Base-by-base conservation (phyloP, 2,797 vertebrate species). In the Bryconaethiops microstoma region DNA sequence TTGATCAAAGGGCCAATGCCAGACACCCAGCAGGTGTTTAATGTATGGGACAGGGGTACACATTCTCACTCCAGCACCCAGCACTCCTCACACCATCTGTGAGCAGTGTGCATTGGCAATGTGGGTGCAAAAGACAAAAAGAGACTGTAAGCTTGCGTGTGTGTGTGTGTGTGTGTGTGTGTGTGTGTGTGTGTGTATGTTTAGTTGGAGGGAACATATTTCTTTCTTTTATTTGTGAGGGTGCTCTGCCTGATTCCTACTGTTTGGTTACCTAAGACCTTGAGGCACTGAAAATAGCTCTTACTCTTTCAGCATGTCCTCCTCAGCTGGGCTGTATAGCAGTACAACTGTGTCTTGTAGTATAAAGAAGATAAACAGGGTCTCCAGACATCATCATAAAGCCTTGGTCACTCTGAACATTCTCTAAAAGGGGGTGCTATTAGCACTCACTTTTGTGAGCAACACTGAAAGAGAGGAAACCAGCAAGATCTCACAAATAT, bases 11-110 rank as follows among this genome's bases (percentile, higher is more conserved):
- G 29, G 69, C 73, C 23, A n/a, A 57, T 65, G 74, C 72, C 72
- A 82, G 74, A 68, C 7, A 3, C 80, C 52, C 81, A 78, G 79
- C 65, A 48, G 74, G 79, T 87, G 50, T 84, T 40, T 57, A 81
- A 39, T 84, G 35, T 78, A 73, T 2, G 70, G 45, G 21, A 39
- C 25, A 23, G n/a, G 21, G 39, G 62, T 64, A 64, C 25, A 7
- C 25, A 42, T 63, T 54, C 70, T 77, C 62, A 52, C 52, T 25
- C 29, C 62, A 16, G 25, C 40, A 40, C 50, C 42, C 45, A 69
- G 25, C 40, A 9, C 70, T 72, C 55, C n/a, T 54, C 12, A 75
- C 19, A 42, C 67, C 35, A 68, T 73, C 69, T 82, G 68, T 74
- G 74, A 71, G 45, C 23, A 69, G 54, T 79, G 68, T 64, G 64